Conservation (phyloP, 2,888 invertebrate species). For the Sycophila texana region DNA sequence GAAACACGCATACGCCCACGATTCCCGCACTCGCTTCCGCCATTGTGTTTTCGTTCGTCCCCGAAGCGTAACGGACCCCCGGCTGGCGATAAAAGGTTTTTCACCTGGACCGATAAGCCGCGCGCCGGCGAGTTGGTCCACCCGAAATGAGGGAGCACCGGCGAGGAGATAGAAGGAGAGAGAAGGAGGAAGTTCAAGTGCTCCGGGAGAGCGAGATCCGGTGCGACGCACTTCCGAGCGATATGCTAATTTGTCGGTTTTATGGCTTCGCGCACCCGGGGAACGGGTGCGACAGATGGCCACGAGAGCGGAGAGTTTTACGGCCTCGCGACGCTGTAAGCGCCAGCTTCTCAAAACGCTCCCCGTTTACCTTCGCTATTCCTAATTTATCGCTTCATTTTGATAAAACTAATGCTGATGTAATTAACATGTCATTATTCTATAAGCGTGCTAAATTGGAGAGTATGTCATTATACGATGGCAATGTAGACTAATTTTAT, state of each 20-base stretch:
- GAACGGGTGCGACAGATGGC: background rate
- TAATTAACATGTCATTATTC: too few relatives aligned
- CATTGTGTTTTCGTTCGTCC: constrained; percentile 11
- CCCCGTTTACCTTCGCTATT: background rate
- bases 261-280: background rate
- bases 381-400: background rate
- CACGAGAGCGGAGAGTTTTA: background rate
- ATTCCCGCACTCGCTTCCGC: constrained; percentile 34
- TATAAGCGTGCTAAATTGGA: too few relatives aligned
- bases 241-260: constrained; percentile 2
- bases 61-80: constrained; percentile 35
- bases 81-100: constrained; percentile 53
- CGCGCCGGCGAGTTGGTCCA: background rate
- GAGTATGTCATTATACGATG: too few relatives aligned
- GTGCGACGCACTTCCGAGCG: background rate
- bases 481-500: too few relatives aligned
- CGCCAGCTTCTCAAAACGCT: too few relatives aligned
- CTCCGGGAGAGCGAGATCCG: background rate
- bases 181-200: constrained; percentile 19
- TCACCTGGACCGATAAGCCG: constrained; percentile 44
- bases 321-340: background rate
- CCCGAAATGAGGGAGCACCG: too few relatives aligned
- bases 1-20: background rate
- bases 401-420: too few relatives aligned
- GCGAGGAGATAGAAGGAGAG: too few relatives aligned